Conservation (phyloP, 2,113 vertebrate species). For the Hucho hucho region DNA sequence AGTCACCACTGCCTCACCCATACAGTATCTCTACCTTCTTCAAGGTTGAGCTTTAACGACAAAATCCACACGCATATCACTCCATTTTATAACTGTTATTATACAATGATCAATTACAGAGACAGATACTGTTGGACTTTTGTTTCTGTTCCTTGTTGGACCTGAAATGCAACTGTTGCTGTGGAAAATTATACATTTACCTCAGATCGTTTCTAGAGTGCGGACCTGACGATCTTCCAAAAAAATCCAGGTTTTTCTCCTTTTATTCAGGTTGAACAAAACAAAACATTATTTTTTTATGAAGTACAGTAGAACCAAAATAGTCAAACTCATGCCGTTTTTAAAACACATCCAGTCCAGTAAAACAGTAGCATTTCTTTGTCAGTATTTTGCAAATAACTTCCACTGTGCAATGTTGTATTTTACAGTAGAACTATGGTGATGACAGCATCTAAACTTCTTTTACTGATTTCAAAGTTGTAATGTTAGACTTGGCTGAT, state of each 20-base stretch:
- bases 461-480: conserved; percentile 18
- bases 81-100: background rate
- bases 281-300: conserved; percentile 54
- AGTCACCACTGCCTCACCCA: background rate
- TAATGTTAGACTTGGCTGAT: conserved; percentile 4
- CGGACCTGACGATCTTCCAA: conserved; percentile 31
- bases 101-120: background rate
- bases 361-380: conserved; percentile 11
- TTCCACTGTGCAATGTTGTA: conserved; percentile 18
- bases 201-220: conserved; percentile 46
- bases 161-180: conserved; percentile 14
- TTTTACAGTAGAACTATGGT: conserved; percentile 27
- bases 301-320: conserved; percentile 29
- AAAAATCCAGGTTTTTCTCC: conserved; percentile 29
- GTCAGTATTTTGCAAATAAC: conserved; percentile 15
- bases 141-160: background rate
- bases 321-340: conserved; percentile 34
- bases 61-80: background rate
- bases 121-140: background rate
- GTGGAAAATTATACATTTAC: conserved; percentile 40
- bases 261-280: conserved; percentile 55
- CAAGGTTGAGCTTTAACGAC: background rate
- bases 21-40: background rate
- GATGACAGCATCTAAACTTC: conserved; percentile 12
- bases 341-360: conserved; percentile 4